Base-by-base conservation (phyloP, 2,797 vertebrate species). In the Tapirus indicus region DNA sequence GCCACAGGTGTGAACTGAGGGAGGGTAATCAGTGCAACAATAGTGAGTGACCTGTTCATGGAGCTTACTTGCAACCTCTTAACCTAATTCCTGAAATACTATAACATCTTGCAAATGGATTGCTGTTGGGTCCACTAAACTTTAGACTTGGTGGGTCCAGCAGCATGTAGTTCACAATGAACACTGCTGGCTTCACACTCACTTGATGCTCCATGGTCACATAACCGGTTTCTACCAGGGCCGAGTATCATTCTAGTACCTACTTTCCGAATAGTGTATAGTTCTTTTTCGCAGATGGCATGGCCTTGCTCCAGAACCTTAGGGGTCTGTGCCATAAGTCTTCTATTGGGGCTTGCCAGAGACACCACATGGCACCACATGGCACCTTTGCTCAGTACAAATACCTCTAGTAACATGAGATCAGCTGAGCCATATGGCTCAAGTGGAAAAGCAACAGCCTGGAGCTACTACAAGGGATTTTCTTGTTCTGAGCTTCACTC, bases 361-460 rank as follows among this genome's bases (percentile, higher is more conserved):
- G 38, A 60, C 7, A 90, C 25, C 80, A 92, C 68, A 35, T 66
- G 68, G 52, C 7, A 90, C 25, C 80, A 92, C 68, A 35, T 66
- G 68, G 52, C 16, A 5, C 41, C 75, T 94, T 92, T 92, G 64
- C 77, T 96, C 77, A 41, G 38, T 90, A 80, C 88, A 95, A 84
- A 97, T 87, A 92, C 47, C 41, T 97, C 71, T 85, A 90, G 44
- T 68, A 83, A 58, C 52, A 49, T 77, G 38, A 29, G 29, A 92
- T 94, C 47, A 17, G 32, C 77, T 1, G 21, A 92, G 35, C 54
- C 54, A 79, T 79, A 38, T 66, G 88, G 80, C 18, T 88, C 52
- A 41, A 91, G 82, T 47, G 6, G n/a, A 47, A 91, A 95, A 92
- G 29, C n/a, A 94, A 82, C 5, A 94, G 41, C 9, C 35, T 94